phyloP scores from a whole-genome alignment of 2,113 vertebrate species.

The Rana temporaria region DNA sequence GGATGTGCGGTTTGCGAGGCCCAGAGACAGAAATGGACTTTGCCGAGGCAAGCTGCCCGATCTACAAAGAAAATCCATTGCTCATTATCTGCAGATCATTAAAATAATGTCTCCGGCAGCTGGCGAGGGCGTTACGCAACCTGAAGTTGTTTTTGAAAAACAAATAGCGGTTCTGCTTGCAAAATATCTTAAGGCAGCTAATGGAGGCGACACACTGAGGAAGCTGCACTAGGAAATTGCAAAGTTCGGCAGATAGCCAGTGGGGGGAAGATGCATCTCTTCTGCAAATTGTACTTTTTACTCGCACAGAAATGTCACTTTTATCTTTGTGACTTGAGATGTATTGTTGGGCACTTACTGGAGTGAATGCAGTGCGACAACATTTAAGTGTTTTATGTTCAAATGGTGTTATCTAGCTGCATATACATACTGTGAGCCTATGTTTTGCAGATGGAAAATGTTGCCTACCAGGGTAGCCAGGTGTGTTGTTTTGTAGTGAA shows the following conservation, averaged over 20 bases:
- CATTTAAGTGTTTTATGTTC: no score
- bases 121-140: constrained; percentile 1
- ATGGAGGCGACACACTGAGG: background rate
- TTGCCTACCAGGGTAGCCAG: no score
- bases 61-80: constrained; percentile 57
- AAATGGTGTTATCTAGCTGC: no score
- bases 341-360: background rate
- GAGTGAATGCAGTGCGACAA: background rate
- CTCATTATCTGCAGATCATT: constrained; percentile 48
- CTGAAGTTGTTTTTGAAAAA: constrained; percentile 22
- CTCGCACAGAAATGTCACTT: background rate
- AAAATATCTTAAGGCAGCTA: constrained; percentile 39
- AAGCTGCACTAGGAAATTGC: background rate
- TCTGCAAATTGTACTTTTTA: background rate
- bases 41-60: constrained; percentile 33
- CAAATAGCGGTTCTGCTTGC: constrained; percentile 24
- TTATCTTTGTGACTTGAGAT: background rate
- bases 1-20: constrained; percentile 15
- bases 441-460: no score
- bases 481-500: no score
- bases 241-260: background rate
- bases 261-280: background rate
- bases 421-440: no score
- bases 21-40: constrained; percentile 46
- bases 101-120: constrained; percentile 47